These are phyloP conservation scores for Melospiza georgiana DNA, from an alignment of 2,113 vertebrate genomes.

Conservation along the genomic window DNA sequence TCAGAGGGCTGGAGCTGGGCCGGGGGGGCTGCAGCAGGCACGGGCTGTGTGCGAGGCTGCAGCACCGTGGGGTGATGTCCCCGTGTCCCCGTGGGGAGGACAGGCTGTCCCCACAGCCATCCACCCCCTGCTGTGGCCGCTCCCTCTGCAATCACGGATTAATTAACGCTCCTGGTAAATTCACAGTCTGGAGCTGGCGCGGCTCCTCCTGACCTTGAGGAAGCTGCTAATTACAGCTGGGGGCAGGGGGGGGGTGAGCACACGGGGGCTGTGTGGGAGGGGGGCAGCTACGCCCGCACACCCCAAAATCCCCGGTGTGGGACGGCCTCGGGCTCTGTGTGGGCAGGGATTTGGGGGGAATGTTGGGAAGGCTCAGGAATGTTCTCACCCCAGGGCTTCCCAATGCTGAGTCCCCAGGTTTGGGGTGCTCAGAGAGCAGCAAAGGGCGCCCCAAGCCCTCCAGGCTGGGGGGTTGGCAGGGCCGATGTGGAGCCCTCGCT, in stretches of 20 bases:
- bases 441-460: background rate
- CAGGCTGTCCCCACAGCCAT: background rate
- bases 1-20: background rate
- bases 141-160: background rate
- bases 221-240: constrained; percentile 43
- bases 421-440: background rate
- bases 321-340: background rate
- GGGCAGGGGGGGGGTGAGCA: background rate
- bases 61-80: background rate
- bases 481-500: background rate
- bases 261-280: accelerated
- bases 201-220: constrained; percentile 31
- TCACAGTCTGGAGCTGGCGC: background rate
- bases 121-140: background rate
- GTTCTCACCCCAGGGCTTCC: background rate
- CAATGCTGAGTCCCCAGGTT: background rate
- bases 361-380: background rate
- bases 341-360: background rate
- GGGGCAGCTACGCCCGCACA: accelerated
- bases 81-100: background rate
- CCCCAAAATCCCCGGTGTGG: background rate
- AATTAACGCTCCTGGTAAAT: constrained; percentile 17
- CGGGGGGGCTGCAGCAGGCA: background rate
- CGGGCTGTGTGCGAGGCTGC: background rate
- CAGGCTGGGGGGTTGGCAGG: background rate